Percentiles rank a stretch among this genome's conserved stretches.
phyloP scores from a whole-genome alignment of 2,797 vertebrate species.

The Mareca strepera region DNA sequence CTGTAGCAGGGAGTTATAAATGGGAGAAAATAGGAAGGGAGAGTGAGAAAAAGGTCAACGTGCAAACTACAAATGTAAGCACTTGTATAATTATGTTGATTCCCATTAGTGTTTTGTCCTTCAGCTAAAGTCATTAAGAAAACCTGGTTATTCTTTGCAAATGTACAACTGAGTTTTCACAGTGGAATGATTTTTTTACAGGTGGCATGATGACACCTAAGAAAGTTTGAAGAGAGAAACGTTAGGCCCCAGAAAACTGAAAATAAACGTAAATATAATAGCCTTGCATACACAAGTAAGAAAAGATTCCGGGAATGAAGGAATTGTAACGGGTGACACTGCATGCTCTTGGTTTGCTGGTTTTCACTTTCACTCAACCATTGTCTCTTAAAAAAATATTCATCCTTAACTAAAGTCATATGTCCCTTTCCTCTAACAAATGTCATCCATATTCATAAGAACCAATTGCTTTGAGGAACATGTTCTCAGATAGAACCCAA shows the following conservation, averaged over 20 bases:
- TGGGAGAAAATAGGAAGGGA: background rate
- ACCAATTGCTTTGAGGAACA: background rate
- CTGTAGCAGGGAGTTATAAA: background rate
- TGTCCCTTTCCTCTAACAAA: background rate
- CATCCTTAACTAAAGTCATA: background rate
- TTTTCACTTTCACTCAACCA: background rate
- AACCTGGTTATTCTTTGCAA: background rate
- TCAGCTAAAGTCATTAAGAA: background rate
- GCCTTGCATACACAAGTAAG: background rate
- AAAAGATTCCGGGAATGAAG: background rate
- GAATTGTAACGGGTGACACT: background rate
- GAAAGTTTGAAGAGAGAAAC: background rate
- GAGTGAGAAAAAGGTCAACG: background rate
- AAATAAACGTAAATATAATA: background rate
- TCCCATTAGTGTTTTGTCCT: background rate
- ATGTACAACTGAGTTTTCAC: background rate
- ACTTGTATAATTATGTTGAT: background rate
- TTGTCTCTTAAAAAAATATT: background rate
- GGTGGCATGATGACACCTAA: background rate
- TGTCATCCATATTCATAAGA: background rate
- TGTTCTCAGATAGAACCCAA: background rate
- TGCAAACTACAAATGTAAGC: background rate
- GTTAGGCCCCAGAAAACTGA: background rate
- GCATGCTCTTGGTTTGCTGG: background rate
- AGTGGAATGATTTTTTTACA: background rate